phyloP scores from a whole-genome alignment of 2,888 invertebrate species.

The Erebia aethiops region DNA sequence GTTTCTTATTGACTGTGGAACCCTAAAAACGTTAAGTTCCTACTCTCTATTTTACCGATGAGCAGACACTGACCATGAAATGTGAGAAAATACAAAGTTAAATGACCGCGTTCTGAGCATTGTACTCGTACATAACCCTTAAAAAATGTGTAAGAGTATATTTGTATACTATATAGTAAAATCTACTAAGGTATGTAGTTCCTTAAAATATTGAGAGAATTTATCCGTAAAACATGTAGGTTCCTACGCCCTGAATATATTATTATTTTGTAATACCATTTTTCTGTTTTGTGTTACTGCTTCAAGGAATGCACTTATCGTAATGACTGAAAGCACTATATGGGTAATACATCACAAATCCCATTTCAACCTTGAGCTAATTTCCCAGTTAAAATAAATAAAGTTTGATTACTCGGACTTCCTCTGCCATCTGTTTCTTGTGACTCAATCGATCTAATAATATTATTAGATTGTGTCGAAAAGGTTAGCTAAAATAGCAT shows the following conservation, averaged over 20 bases:
- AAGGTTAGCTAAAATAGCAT: constrained; percentile 21
- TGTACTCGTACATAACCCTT: too few species aligned
- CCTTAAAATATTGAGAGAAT: too few species aligned
- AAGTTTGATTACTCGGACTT: constrained; percentile 64
- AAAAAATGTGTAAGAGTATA: too few species aligned
- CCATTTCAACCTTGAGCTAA: constrained; percentile 62
- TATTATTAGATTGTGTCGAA: constrained; percentile 22
- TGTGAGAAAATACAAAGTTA: too few species aligned
- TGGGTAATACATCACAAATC: constrained; percentile 15
- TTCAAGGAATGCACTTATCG: constrained; percentile 5
- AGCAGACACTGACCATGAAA: too few species aligned
- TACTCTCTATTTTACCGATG: too few species aligned
- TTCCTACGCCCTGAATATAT: neutral
- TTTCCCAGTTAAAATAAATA: constrained; percentile 60
- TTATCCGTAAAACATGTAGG: too few species aligned
- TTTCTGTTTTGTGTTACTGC: constrained; percentile 3
- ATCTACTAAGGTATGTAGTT: too few species aligned
- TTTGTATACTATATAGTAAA: too few species aligned
- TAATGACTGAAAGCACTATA: constrained; percentile 18
- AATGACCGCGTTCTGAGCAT: too few species aligned
- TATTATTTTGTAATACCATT: neutral
- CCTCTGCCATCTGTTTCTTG: constrained; percentile 54
- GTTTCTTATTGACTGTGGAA: too few species aligned
- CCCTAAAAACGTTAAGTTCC: too few species aligned
- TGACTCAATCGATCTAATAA: constrained; percentile 52